A percentile compares a stretch with the other conserved stretches of the same genome.
phyloP scores from a whole-genome alignment of 2,113 vertebrate species.

The Ptilorrhoa leucosticta region DNA sequence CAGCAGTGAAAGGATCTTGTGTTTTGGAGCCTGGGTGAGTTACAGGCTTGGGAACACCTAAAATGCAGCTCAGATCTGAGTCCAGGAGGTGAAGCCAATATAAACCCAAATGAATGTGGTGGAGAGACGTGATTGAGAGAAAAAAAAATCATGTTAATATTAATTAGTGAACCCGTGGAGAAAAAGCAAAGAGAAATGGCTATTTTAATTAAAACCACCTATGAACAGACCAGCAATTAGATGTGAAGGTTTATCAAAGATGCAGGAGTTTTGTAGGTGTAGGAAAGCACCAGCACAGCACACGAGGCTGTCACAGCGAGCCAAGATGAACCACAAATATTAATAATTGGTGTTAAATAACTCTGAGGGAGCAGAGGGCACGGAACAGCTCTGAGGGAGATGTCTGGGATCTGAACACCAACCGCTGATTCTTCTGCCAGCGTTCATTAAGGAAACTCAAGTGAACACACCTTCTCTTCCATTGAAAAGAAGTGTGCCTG shows the following conservation, averaged over 20 bases:
- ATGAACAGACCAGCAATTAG: not conserved
- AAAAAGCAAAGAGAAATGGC: not conserved
- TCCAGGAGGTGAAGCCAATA: not conserved
- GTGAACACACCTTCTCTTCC: not conserved
- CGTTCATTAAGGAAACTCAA: not conserved
- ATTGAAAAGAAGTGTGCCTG: not conserved
- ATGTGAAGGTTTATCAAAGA: not conserved
- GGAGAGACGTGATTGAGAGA: fast-evolving
- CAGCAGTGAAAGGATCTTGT: not conserved
- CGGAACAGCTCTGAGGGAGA: not conserved
- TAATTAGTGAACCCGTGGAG: not conserved
- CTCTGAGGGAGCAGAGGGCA: not conserved
- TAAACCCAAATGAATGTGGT: not conserved
- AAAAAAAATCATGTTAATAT: not conserved
- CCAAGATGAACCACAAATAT: not conserved
- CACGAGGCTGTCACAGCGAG: not conserved
- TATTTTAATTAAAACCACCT: not conserved
- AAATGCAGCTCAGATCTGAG: not conserved
- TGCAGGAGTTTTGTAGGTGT: not conserved
- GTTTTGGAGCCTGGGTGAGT: not conserved
- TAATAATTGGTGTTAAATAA: not conserved
- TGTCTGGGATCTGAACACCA: not conserved
- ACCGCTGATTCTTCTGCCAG: not conserved
- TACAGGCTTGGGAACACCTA: not conserved
- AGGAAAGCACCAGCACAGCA: not conserved